These are phyloP conservation scores for Pharmacophagus antenor DNA, from an alignment of 2,888 invertebrate genomes.

Conservation along the genomic window DNA sequence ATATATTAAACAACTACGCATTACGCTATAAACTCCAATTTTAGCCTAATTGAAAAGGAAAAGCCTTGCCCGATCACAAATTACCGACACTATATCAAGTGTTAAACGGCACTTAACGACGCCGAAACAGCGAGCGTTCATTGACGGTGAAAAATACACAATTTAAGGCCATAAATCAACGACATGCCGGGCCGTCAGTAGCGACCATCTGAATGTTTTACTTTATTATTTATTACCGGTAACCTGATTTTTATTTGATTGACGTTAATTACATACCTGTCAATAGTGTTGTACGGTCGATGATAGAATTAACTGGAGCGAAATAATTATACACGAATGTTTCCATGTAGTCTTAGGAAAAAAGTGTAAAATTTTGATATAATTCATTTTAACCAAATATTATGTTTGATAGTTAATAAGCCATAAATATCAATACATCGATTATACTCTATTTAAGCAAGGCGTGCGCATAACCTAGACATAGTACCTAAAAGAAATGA, in stretches of 20 bases:
- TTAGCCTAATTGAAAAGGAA: conserved; percentile 75
- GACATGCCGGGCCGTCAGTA: conserved; percentile 56
- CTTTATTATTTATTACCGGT: conserved; percentile 69
- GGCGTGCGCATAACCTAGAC: too few relatives aligned
- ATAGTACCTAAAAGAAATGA: too few relatives aligned
- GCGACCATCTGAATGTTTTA: conserved; percentile 58
- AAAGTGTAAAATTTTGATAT: neutral
- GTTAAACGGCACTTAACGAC: conserved; percentile 78
- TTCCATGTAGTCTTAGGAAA: neutral
- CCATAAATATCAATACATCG: too few relatives aligned
- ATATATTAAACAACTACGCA: conserved; percentile 29
- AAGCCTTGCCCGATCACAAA: conserved; percentile 70
- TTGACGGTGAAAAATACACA: conserved; percentile 78
- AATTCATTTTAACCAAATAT: neutral
- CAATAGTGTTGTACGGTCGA: conserved; percentile 27
- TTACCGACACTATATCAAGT: conserved; percentile 80
- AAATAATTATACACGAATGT: neutral
- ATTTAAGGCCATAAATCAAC: conserved; percentile 76
- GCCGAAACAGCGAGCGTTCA: conserved; percentile 70
- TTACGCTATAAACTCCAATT: conserved; percentile 71
- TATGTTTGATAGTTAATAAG: too few relatives aligned
- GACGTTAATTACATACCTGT: conserved; percentile 52
- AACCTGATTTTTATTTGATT: conserved; percentile 57
- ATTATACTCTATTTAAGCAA: too few relatives aligned
- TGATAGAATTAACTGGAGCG: conserved; percentile 6